Base-by-base conservation (phyloP, 2,797 vertebrate genomes). In the Gymnodraco acuticeps region DNA sequence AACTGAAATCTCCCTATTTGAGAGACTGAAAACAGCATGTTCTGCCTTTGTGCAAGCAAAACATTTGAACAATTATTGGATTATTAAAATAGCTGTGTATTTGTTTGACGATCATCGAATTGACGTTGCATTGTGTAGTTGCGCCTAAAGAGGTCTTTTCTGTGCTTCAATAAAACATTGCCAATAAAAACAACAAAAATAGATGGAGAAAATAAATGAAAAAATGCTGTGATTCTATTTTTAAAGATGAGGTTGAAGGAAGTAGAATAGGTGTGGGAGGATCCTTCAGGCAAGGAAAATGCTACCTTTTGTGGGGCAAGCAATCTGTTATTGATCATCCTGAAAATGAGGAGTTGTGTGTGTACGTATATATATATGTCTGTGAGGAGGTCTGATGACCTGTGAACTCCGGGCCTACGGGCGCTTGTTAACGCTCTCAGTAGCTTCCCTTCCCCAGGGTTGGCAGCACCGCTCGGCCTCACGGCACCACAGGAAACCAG, bases 391-490 rank as follows among this genome's bases (percentile, higher is more conserved):
- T 86, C 87, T 70, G 84, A 82, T 86, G 87, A 93, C 88, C 93
- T 87, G 64, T 85, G 88, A 90, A 78, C 90, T 75, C 54, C 13
- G 8, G 75, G 75, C 81, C 89, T 83, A 65, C 75, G 74, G 85
- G 89, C 73, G 81, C 88, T 89, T 90, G 89, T 92, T 91, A 82
- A 87, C 87, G 75, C 78, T 85, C 85, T 81, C 79, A 43, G 73
- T 71, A 71, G 78, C 75, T 87, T 87, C 83, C 53, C 66, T 64
- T 50, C 77, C 81, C 48, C 10, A 17, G 65, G 77, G 76, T 73
- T 76, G 64, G 64, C 73, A 84, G 71, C 78, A 71, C 45, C 48
- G 56, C 73, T 80, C 62, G 10, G 70, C 75, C 76, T 80, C 80
- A 17, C 76, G 72, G 84, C 85, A 61, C 75, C 72, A 65, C 84